A percentile compares a stretch with the other conserved stretches of the same genome.
Conservation (phyloP, 2,113 vertebrate genomes). For the Grallaria varia region DNA sequence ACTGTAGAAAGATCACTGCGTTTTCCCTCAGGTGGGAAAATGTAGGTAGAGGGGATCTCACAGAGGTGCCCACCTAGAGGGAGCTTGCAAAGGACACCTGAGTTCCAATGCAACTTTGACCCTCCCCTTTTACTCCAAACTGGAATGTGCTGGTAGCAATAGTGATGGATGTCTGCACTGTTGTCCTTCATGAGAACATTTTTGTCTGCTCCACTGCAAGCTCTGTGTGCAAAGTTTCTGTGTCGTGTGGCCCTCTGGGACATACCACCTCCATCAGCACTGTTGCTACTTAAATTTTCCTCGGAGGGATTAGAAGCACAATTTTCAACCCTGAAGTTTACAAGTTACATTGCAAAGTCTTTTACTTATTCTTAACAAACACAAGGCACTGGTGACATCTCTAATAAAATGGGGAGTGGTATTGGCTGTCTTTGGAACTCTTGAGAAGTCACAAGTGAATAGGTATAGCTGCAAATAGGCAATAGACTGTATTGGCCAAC, state of each 20-base stretch:
- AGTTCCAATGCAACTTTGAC: background rate
- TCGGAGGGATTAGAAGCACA: background rate
- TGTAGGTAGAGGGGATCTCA: background rate
- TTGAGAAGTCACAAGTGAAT: background rate
- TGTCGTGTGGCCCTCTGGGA: background rate
- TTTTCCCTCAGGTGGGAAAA: background rate
- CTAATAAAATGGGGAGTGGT: background rate
- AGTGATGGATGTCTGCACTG: background rate
- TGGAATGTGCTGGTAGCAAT: background rate
- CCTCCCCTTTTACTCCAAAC: background rate
- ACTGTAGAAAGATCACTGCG: background rate
- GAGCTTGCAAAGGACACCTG: background rate
- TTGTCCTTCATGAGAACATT: background rate
- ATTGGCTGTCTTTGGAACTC: background rate
- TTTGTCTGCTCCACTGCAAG: background rate
- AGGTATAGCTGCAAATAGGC: background rate
- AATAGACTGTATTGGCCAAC: background rate
- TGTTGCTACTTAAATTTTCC: background rate
- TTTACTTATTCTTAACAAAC: background rate
- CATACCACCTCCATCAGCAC: background rate
- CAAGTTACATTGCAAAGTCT: background rate
- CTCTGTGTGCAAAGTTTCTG: background rate
- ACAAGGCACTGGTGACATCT: background rate
- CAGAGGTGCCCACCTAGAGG: background rate
- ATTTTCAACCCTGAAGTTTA: background rate